Conservation (phyloP, 64 coral and sea anemone species). For the Cladopsammia gracilis region DNA sequence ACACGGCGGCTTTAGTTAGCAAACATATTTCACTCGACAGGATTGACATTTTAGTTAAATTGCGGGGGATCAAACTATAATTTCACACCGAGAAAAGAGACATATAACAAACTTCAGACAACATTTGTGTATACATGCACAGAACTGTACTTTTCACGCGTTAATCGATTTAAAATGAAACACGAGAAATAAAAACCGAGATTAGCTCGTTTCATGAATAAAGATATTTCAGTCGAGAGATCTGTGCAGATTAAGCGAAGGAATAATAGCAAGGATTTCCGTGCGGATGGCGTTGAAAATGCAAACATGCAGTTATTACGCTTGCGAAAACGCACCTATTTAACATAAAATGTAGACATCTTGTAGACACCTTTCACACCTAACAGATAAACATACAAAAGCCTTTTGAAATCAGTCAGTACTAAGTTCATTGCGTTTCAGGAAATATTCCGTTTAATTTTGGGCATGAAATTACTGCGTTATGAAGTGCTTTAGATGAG, state of each 20-base stretch:
- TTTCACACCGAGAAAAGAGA: neutral
- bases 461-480: conserved; percentile 1
- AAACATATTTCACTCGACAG: neutral
- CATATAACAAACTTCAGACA: neutral
- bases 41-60: neutral
- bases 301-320: conserved; percentile 46
- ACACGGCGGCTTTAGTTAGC: neutral
- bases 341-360: conserved; percentile 99
- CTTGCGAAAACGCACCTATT: conserved; percentile 76
- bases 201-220: neutral
- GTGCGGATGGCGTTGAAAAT: conserved; percentile 26
- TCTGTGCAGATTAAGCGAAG: conserved; percentile 14
- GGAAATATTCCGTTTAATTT: conserved; percentile 9
- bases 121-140: neutral
- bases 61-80: neutral
- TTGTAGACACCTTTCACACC: conserved; percentile 88
- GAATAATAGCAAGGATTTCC: conserved; percentile 21
- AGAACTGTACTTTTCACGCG: neutral
- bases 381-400: conserved; percentile 90
- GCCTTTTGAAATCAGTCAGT: conserved; percentile 76
- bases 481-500: conserved; percentile 29
- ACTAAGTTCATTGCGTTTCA: conserved; percentile 60
- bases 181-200: too few relatives aligned
- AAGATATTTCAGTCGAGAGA: neutral
- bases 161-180: neutral